These are phyloP conservation scores for Oophaga pumilio DNA, from an alignment of 2,113 vertebrate genomes.

Conservation along the genomic window DNA sequence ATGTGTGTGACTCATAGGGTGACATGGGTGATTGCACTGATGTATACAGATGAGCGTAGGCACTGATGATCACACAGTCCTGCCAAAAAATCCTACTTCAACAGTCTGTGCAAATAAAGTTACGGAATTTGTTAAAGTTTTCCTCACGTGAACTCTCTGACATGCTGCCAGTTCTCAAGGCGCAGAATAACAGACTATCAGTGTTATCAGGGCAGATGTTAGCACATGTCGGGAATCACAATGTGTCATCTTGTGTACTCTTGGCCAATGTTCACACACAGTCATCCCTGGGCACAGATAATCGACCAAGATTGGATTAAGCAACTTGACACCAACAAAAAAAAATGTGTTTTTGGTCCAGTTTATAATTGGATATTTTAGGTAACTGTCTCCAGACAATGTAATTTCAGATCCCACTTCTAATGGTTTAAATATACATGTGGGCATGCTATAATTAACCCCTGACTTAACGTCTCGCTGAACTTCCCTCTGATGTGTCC, in stretches of 20 bases:
- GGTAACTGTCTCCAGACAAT: constrained; percentile 26
- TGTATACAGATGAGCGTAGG: constrained; percentile 50
- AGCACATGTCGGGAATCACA: constrained; percentile 12
- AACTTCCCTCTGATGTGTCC: constrained; percentile 2
- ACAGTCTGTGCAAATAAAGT: constrained; percentile 53
- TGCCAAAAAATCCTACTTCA: constrained; percentile 51
- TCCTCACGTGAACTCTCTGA: constrained; percentile 45
- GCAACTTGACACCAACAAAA: not conserved
- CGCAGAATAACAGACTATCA: constrained; percentile 27
- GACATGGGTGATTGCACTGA: constrained; percentile 40
- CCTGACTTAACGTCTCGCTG: not conserved
- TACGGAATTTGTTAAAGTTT: constrained; percentile 29
- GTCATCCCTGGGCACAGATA: constrained; percentile 11
- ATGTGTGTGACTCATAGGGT: constrained; percentile 41
- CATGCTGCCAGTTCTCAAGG: not conserved
- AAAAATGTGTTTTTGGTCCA: not conserved
- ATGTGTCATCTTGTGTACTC: constrained; percentile 8
- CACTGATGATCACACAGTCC: constrained; percentile 20
- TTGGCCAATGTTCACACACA: constrained; percentile 34
- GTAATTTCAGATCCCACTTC: not conserved
- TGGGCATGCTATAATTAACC: constrained; percentile 16
- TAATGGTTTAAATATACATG: constrained; percentile 8
- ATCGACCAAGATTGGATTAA: constrained; percentile 20
- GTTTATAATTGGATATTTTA: constrained; percentile 22
- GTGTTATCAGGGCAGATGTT: constrained; percentile 43